These are phyloP conservation scores for Stichodactyla mertensii DNA, from an alignment of 64 coral and sea anemone genomes.

Conservation along the genomic window DNA sequence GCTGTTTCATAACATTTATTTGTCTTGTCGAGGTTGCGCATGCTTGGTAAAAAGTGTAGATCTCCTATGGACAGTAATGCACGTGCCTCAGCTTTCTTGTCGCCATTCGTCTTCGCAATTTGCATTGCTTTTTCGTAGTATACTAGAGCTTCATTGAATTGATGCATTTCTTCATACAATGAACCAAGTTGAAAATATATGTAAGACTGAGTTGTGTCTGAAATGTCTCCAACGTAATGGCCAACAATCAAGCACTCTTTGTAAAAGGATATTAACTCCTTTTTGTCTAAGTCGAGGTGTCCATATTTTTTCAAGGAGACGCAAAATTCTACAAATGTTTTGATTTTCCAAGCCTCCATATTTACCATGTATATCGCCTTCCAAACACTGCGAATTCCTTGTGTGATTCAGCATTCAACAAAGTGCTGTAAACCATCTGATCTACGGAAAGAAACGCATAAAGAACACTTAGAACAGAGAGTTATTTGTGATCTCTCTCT, in stretches of 20 bases:
- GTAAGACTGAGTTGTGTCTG: not conserved
- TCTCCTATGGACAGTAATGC: not conserved
- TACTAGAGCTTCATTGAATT: not conserved
- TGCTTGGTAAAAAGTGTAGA: not conserved
- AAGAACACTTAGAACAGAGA: no score
- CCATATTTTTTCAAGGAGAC: not conserved
- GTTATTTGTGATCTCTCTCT: no score
- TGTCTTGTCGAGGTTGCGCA: not conserved
- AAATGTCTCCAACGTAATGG: not conserved
- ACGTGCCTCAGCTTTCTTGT: not conserved
- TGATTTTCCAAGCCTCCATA: not conserved
- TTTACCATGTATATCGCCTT: no score
- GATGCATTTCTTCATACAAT: not conserved
- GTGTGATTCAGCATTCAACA: no score
- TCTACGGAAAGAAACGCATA: no score
- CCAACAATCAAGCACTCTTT: not conserved
- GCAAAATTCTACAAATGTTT: not conserved
- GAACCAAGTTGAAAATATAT: not conserved
- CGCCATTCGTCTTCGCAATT: not conserved
- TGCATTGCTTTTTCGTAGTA: not conserved
- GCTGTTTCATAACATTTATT: not conserved
- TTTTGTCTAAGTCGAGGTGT: not conserved
- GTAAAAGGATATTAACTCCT: not conserved
- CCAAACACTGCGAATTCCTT: no score
- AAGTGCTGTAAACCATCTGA: no score